Evolutionary conservation across 2,113 vertebrate species (phyloP), one percentile per base, ranked within the genome.

Genomic region (Pipa parva): DNA sequence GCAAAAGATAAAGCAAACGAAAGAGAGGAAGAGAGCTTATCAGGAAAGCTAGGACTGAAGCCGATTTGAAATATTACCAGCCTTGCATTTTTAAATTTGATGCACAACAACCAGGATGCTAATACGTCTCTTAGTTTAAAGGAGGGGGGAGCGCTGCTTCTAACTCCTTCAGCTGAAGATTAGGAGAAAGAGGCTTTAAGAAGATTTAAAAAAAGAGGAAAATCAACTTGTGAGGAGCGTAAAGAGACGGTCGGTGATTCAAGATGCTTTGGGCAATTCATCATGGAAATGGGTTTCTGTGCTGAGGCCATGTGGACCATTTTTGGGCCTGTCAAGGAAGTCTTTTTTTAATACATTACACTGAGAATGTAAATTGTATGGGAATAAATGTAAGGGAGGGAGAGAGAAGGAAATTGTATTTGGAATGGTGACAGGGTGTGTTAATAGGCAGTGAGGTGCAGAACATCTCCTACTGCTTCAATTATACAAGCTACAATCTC

Each of bases 211-310:
- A 87, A 81, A 81, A 85, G 88, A 89, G 89, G 88, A 92, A 91
- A 87, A 85, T 87, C 84, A 88, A 91, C 89, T 92, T 93, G 90
- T 92, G 88, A 94, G 92, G 89, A 89, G 82, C 84, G 86, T 92
- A 93, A 90, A 92, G 57, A 89, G 92, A 93, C 85, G 90, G 91
- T 96, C 97, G 97, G 93, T 95, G 93, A 97, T 97, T 97, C 94
- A 92, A 88, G 91, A 69, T 93, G 92, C 94, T 93, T 89, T 88
- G 89, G 93, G 94, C 95, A 94, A 97, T 97, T 97, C 94, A 97
- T 98, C 95, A 97, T 94, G 93, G 93, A 97, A 97, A 97, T 93
- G 95, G 94, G 93, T 97, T 98, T 97, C 94, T 95, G 93, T 95
- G 93, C 92, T 93, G 92, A 95, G 93, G 95, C 95, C 93, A 92